Base-by-base conservation (phyloP, 2,113 vertebrate genomes). In the Protobothrops mucrosquamatus region DNA sequence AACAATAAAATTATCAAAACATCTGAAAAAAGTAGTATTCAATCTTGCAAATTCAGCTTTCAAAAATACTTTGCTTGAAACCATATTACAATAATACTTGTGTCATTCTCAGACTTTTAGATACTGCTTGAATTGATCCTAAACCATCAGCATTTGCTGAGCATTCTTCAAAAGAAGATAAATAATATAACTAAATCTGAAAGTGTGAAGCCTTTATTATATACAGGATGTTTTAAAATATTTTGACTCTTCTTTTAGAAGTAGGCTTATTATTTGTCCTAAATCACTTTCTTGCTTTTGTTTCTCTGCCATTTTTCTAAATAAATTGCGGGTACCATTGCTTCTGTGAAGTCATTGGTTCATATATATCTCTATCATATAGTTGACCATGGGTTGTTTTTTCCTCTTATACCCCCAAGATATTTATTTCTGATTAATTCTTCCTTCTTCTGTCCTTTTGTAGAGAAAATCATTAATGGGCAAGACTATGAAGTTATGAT, bases 401-500 rank as follows among this genome's bases (percentile, higher is more conserved):
- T 56, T 43, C 22, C 34, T 43, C 23, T 46, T 3, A 39, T 26
- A 46, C 4, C 46, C 11, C 23, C 8, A 48, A 48, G 74, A 0
- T 10, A 2, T 20, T 2, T 46, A 69, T 91, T 93, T 23, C 22
- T 15, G 12, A 15, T 14, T 95, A 29, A 89, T 14, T 14, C 5
- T 95, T 14, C 54, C 0, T 54, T 6, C 81, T 9, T 34, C 9
- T 46, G 14, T 4, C 23, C 91, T 94, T 94, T 91, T 69, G 64
- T 98, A 99, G 99, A 99, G 54, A 99, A 98, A 11, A 97, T 99
- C 59, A 99, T 99, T 94, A 98, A 98, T 0, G 98, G 98, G 94
- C 98, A 99, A 94, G 98, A 99, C 89, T 98, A 98, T 0, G 98
- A 99, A 95, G 98, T 99, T 95, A 99, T 99, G 99, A 99, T 99